Evolutionary conservation across 2,888 invertebrate species (phyloP).

Genomic region (Amiota communis): DNA sequence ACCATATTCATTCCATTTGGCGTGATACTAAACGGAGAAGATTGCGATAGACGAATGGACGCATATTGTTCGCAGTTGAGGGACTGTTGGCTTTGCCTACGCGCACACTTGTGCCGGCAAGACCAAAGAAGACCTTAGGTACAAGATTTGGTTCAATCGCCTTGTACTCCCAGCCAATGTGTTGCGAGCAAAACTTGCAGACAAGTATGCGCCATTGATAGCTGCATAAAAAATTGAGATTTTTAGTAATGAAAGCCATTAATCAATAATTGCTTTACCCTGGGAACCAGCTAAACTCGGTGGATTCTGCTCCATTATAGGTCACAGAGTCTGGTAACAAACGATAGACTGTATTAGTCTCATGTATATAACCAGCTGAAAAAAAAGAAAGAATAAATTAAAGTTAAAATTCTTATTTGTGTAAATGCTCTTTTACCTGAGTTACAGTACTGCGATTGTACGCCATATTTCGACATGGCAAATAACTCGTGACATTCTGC

Average conservation of each 20-base stretch:
- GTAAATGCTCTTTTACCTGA: slow-evolving; percentile 75
- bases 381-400: background rate
- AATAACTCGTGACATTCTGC: slow-evolving; percentile 82
- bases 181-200: slow-evolving; percentile 79
- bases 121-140: slow-evolving; percentile 82
- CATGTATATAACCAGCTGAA: slow-evolving; percentile 82
- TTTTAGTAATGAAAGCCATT: no score
- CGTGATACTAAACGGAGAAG: slow-evolving; percentile 58
- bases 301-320: slow-evolving; percentile 76
- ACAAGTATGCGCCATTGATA: slow-evolving; percentile 87
- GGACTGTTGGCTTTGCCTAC: slow-evolving; percentile 59
- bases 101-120: slow-evolving; percentile 77
- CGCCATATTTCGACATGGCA: slow-evolving; percentile 87
- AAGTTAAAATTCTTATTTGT: background rate
- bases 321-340: slow-evolving; percentile 75
- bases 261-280: slow-evolving; percentile 72
- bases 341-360: slow-evolving; percentile 82
- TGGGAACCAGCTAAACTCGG: slow-evolving; percentile 89
- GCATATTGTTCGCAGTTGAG: slow-evolving; percentile 49
- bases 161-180: slow-evolving; percentile 89
- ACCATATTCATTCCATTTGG: slow-evolving; percentile 63
- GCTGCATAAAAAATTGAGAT: slow-evolving; percentile 74
- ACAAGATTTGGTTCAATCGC: slow-evolving; percentile 77
- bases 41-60: slow-evolving; percentile 58
- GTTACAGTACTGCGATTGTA: slow-evolving; percentile 87